Base-by-base conservation (phyloP, 2,888 invertebrate species). In the Macrophya alboannulata region DNA sequence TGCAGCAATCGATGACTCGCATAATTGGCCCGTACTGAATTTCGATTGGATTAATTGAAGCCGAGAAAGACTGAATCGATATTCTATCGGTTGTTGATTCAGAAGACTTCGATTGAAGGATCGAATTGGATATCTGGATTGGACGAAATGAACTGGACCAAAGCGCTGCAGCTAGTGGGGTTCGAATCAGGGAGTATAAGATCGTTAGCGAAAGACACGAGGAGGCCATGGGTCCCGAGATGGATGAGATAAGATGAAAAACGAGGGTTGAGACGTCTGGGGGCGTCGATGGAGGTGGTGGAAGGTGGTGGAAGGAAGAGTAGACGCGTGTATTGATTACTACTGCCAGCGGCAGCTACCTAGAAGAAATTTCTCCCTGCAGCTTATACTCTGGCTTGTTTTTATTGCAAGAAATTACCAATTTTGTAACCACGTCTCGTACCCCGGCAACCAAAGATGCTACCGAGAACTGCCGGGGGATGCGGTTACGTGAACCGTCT, bases 281-380 rank as follows among this genome's bases (percentile, higher is more conserved):
- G 84, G 79, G 84, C 79, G 85, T 86, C 84, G 85, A 84, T 71
- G 84, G 62, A 31, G 77, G 71, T 62, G 76, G 68, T 68, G 88
- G 88, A 89, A 90, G 88, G 87, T 89, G 88, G 88, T 87, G 89
- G 87, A 88, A 90, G 89, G 87, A 89, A 89, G 88, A 88, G 89
- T 89, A 89, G 90, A 90, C 89, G 90, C 89, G 88, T 90, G 90
- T 91, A 91, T 91, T 89, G 91, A 91, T 91, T 90, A 89, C 90
- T 87, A 88, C 89, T 85, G 85, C 85, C 82, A 85, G 83, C 68
- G 51, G 74, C 84, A 84, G 85, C 83, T 51, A 81, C 72, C 76
- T 74, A 86, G 86, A 86, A 72, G 76, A 86, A 83, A 71, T 83
- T 86, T 71, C 55, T 59, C 45, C 45, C 25, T 71, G 48, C 43